Percentiles rank a stretch among this genome's conserved stretches.
Conservation (phyloP, 1,140 invertebrate species). For the Pogonomyrmex californicus region DNA sequence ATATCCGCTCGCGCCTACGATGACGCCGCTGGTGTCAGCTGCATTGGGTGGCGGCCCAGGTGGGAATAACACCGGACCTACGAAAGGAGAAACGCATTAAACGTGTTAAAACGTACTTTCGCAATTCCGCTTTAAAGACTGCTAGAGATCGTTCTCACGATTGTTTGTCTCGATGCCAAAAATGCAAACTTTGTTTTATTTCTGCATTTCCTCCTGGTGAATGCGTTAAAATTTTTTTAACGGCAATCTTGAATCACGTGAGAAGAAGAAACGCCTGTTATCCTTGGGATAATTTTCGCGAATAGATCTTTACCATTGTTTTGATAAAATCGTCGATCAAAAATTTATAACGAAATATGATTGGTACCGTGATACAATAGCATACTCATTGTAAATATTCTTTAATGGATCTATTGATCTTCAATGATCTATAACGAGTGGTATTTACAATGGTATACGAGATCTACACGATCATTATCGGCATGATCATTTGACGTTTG, state of each 20-base stretch:
- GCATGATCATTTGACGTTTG: background rate
- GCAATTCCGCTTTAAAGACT: background rate
- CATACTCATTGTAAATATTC: background rate
- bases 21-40: conserved; percentile 90
- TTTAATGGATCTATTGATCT: background rate
- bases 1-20: conserved; percentile 91
- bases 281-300: background rate
- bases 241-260: background rate
- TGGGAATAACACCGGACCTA: conserved; percentile 92
- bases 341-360: background rate
- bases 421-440: background rate
- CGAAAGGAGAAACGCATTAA: conserved; percentile 50
- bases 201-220: background rate
- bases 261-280: background rate
- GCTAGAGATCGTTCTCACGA: background rate
- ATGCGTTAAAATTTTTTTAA: background rate
- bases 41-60: conserved; percentile 88
- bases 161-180: conserved; percentile 2
- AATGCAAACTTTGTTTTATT: background rate
- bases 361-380: background rate
- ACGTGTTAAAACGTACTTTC: conserved; percentile 1
- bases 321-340: conserved; percentile 7
- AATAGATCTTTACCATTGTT: conserved; percentile 13
- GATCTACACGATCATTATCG: conserved; percentile 21
- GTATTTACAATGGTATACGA: background rate